A percentile compares a stretch with the other conserved stretches of the same genome.
Conservation (phyloP, 2,797 vertebrate species). For the Peromyscus melanophrys region DNA sequence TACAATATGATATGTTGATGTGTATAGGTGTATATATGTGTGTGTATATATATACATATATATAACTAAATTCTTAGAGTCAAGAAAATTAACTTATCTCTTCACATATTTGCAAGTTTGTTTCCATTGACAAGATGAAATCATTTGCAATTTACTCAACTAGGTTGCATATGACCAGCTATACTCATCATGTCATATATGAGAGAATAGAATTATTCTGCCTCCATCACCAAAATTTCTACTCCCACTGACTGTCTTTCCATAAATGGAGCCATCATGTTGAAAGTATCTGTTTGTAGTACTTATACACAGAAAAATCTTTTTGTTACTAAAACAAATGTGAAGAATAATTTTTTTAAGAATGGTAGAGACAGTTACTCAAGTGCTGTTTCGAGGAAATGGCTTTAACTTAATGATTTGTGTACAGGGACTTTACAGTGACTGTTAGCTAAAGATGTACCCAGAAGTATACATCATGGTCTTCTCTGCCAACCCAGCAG, state of each 20-base stretch:
- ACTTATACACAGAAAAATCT: background rate
- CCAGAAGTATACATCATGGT: background rate
- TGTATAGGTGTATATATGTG: background rate
- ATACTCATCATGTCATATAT: background rate
- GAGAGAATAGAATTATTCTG: background rate
- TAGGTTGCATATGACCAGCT: background rate
- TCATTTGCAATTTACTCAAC: background rate
- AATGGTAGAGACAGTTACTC: background rate
- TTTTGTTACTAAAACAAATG: background rate
- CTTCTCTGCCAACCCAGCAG: too few species aligned
- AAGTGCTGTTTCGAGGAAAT: background rate
- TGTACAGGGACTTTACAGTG: background rate
- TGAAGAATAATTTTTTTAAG: background rate
- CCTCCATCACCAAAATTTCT: background rate
- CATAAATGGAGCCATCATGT: background rate
- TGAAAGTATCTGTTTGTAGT: background rate
- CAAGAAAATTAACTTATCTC: background rate
- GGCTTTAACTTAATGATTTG: background rate
- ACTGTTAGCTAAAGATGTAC: background rate
- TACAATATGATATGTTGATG: too few species aligned
- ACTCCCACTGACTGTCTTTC: too few species aligned
- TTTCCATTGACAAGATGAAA: background rate
- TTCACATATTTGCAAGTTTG: background rate
- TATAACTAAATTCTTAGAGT: background rate
- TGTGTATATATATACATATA: too few species aligned